Evolutionary conservation across 2,113 vertebrate genomes (phyloP).

Genomic region (Hippocampus zosterae): DNA sequence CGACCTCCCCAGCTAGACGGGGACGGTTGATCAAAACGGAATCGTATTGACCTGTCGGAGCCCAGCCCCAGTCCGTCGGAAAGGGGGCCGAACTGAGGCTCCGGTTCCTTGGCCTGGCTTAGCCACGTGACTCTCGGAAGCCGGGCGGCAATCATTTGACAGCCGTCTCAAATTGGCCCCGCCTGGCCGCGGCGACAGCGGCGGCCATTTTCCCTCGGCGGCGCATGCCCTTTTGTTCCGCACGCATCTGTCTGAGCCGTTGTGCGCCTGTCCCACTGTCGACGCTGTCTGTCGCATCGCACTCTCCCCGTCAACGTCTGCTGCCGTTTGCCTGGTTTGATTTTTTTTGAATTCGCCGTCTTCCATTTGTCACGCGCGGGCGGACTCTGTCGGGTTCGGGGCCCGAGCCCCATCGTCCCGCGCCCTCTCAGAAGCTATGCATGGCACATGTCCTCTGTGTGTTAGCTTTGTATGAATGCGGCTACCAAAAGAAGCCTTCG

Average conservation of each 20-base stretch:
- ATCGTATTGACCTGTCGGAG: slow-evolving; percentile 17
- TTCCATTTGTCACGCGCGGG: slow-evolving; percentile 54
- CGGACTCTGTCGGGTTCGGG: slow-evolving; percentile 14
- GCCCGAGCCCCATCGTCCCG: slow-evolving; percentile 34
- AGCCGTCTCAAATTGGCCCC: slow-evolving; percentile 42
- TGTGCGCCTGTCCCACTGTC: slow-evolving; percentile 49
- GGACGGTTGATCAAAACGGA: neutral
- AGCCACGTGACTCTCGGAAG: slow-evolving; percentile 50
- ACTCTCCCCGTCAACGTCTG: slow-evolving; percentile 44
- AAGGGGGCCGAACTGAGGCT: neutral
- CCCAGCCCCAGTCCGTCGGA: neutral
- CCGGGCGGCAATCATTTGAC: slow-evolving; percentile 68
- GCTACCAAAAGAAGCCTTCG: slow-evolving; percentile 27
- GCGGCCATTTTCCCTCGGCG: slow-evolving; percentile 59
- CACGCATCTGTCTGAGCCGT: slow-evolving; percentile 46
- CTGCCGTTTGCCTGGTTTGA: slow-evolving; percentile 43
- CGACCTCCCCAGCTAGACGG: slow-evolving; percentile 1
- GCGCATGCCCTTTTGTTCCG: slow-evolving; percentile 56
- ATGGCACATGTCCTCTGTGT: slow-evolving; percentile 65
- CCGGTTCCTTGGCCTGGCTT: neutral
- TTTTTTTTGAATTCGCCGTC: slow-evolving; percentile 40
- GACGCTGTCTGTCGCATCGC: slow-evolving; percentile 40
- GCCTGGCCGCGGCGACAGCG: slow-evolving; percentile 21
- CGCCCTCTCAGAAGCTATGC: slow-evolving; percentile 59
- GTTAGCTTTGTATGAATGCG: slow-evolving; percentile 48